Evolutionary conservation across 2,113 vertebrate genomes (phyloP).

Genomic region (Otus sunia): DNA sequence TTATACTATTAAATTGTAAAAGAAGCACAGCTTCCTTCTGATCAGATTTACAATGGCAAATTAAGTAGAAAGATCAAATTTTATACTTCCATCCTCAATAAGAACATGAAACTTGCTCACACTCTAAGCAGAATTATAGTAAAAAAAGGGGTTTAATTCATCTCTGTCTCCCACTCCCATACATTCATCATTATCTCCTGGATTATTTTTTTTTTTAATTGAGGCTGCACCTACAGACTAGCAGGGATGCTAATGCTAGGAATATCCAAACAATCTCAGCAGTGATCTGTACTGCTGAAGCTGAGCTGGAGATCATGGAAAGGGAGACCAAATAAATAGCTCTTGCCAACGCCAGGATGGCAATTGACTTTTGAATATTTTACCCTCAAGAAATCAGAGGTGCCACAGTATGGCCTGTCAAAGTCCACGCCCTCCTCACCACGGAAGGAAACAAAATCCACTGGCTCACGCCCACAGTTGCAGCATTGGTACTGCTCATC

Average conservation of each 20-base stretch:
- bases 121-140: accelerated
- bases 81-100: background rate
- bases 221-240: background rate
- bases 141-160: background rate
- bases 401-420: accelerated
- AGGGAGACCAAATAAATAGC: background rate
- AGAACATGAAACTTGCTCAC: background rate
- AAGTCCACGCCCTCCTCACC: accelerated
- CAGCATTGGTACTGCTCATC: background rate
- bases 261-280: accelerated
- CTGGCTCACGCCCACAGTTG: accelerated
- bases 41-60: background rate
- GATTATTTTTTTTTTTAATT: too few species aligned
- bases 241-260: background rate
- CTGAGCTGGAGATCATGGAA: background rate
- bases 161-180: background rate
- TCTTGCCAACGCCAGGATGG: accelerated
- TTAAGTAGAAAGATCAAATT: background rate
- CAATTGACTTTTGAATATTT: background rate
- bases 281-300: background rate
- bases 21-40: background rate
- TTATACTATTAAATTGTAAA: background rate
- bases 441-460: background rate
- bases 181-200: background rate
- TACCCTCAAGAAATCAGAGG: background rate